Evolutionary conservation across 2,113 vertebrate genomes (phyloP).

Genomic region (Takifugu flavidus): DNA sequence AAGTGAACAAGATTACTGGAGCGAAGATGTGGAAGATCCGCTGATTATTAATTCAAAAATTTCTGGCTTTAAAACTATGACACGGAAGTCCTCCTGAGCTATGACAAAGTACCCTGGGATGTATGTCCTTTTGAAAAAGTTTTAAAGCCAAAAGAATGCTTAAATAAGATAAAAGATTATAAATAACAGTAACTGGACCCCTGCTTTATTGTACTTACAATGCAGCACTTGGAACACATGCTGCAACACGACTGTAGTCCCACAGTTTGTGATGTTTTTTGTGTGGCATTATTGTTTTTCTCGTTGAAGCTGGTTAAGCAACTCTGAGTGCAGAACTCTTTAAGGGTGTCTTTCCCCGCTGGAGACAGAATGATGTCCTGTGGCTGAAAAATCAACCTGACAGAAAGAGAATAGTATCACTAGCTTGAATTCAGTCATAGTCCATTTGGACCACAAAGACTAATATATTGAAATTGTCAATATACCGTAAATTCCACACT

Average conservation of each 20-base stretch:
- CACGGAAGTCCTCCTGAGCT: too few relatives aligned
- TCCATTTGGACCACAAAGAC: not conserved
- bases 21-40: too few relatives aligned
- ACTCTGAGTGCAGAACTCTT: slow-evolving; percentile 91
- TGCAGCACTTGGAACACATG: slow-evolving; percentile 86
- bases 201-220: slow-evolving; percentile 73
- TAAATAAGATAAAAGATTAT: too few relatives aligned
- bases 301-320: slow-evolving; percentile 85
- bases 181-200: too few relatives aligned
- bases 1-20: too few relatives aligned
- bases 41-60: too few relatives aligned
- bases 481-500: too few relatives aligned
- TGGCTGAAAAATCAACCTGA: slow-evolving; percentile 85
- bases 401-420: not conserved
- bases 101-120: too few relatives aligned
- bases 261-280: not conserved
- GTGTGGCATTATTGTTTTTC: slow-evolving; percentile 76
- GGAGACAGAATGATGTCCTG: slow-evolving; percentile 90
- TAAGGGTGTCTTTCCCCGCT: slow-evolving; percentile 79
- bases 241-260: slow-evolving; percentile 80
- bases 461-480: not conserved
- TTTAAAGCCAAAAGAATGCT: too few relatives aligned
- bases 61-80: too few relatives aligned
- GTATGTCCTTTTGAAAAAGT: too few relatives aligned
- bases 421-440: not conserved